A percentile compares a stretch with the other conserved stretches of the same genome.
These are phyloP conservation scores for Paguma larvata DNA, from an alignment of 2,797 vertebrate species.

Conservation along the genomic window DNA sequence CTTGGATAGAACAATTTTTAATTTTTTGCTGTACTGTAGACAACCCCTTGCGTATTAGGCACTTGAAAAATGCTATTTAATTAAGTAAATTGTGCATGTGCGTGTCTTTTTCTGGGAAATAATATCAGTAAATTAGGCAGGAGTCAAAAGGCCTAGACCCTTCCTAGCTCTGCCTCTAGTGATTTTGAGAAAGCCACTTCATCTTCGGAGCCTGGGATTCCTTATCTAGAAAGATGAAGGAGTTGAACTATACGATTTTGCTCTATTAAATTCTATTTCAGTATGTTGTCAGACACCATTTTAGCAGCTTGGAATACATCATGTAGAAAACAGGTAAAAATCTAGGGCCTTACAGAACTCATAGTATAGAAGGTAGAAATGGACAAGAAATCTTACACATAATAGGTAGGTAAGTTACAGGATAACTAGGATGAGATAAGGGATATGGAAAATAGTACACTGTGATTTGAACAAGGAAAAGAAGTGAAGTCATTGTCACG, in stretches of 20 bases:
- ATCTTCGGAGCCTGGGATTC: neutral
- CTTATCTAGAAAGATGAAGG: neutral
- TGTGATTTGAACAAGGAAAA: neutral
- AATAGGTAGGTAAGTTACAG: neutral
- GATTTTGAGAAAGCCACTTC: neutral
- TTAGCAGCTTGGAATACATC: neutral
- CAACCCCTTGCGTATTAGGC: neutral
- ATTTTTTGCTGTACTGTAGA: neutral
- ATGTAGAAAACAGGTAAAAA: neutral
- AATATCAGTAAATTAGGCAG: neutral
- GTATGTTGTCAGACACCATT: neutral
- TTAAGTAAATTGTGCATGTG: neutral
- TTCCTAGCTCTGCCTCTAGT: neutral
- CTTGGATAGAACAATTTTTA: neutral
- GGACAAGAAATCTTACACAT: neutral
- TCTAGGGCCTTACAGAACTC: neutral
- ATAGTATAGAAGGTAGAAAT: neutral
- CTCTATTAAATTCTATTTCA: neutral
- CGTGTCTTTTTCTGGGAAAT: conserved; percentile 5
- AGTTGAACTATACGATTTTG: neutral
- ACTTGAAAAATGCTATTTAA: conserved; percentile 30
- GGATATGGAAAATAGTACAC: neutral
- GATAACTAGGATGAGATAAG: neutral
- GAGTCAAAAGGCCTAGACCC: neutral
- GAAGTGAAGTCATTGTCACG: neutral